Conservation (phyloP, 2,797 vertebrate species). For the Phrynocephalus vlangalii region DNA sequence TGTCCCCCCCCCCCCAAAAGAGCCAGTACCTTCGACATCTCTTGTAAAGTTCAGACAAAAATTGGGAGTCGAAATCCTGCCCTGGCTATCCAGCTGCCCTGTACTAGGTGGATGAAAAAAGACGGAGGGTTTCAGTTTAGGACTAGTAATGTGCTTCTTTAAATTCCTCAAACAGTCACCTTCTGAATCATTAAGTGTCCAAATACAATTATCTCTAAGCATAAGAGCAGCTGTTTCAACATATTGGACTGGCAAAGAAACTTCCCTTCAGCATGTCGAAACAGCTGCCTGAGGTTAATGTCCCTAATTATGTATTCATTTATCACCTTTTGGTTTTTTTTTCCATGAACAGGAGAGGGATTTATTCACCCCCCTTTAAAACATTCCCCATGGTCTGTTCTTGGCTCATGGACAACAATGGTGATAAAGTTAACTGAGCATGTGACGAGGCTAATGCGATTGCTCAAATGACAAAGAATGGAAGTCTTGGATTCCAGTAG, state of each 20-base stretch:
- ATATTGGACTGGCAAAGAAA: slow-evolving; percentile 54
- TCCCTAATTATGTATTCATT: slow-evolving; percentile 52
- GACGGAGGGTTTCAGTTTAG: background rate
- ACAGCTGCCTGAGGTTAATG: slow-evolving; percentile 67
- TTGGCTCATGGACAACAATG: slow-evolving; percentile 27
- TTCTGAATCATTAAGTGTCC: slow-evolving; percentile 5
- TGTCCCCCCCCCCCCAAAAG: too few relatives aligned
- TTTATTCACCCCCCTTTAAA: background rate
- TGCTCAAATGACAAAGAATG: background rate
- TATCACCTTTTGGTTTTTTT: background rate
- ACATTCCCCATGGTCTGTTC: background rate
- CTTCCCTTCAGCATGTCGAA: slow-evolving; percentile 36
- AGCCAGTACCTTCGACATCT: too few relatives aligned
- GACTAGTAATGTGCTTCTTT: background rate
- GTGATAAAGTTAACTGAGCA: slow-evolving; percentile 7
- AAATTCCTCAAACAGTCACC: slow-evolving; percentile 4
- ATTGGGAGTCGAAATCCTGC: too few relatives aligned
- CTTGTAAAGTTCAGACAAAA: too few relatives aligned
- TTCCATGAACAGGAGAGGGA: background rate
- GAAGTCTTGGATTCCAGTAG: background rate
- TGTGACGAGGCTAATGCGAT: background rate
- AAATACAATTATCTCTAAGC: slow-evolving; percentile 47
- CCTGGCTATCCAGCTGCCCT: too few relatives aligned
- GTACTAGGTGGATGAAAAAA: background rate
- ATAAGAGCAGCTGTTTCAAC: slow-evolving; percentile 58